Conservation (phyloP, 2,888 invertebrate species). For the Marasmarcha lunaedactyla region DNA sequence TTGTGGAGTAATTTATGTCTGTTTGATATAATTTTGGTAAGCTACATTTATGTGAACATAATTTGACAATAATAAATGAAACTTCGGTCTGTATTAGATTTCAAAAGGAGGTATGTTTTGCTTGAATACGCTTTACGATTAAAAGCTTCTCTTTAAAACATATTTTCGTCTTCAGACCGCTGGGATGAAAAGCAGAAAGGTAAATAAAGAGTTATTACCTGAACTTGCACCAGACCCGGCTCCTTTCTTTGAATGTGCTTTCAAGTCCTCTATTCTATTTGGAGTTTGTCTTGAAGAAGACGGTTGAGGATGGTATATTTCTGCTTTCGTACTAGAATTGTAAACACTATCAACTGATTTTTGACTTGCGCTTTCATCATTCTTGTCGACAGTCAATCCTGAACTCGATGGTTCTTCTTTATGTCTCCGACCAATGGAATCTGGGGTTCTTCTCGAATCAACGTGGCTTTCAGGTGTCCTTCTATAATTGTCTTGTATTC, state of each 20-base stretch:
- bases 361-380: constrained; percentile 56
- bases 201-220: constrained; percentile 27
- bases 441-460: constrained; percentile 39
- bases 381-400: constrained; percentile 27
- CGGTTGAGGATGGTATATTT: constrained; percentile 49
- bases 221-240: constrained; percentile 74
- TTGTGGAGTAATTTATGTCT: too few species aligned
- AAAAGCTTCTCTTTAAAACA: too few species aligned
- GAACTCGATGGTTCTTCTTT: constrained; percentile 34
- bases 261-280: constrained; percentile 59
- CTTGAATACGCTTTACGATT: too few species aligned
- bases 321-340: constrained; percentile 61
- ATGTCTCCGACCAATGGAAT: constrained; percentile 41
- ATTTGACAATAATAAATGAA: too few species aligned
- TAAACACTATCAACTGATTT: constrained; percentile 70
- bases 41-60: too few species aligned
- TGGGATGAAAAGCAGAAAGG: too few species aligned
- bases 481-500: constrained; percentile 43
- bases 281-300: constrained; percentile 61
- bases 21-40: too few species aligned
- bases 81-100: too few species aligned
- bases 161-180: too few species aligned
- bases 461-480: constrained; percentile 44
- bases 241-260: constrained; percentile 53
- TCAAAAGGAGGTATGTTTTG: too few species aligned